phyloP scores from a whole-genome alignment of 2,888 invertebrate species.

The Idaea aversata region DNA sequence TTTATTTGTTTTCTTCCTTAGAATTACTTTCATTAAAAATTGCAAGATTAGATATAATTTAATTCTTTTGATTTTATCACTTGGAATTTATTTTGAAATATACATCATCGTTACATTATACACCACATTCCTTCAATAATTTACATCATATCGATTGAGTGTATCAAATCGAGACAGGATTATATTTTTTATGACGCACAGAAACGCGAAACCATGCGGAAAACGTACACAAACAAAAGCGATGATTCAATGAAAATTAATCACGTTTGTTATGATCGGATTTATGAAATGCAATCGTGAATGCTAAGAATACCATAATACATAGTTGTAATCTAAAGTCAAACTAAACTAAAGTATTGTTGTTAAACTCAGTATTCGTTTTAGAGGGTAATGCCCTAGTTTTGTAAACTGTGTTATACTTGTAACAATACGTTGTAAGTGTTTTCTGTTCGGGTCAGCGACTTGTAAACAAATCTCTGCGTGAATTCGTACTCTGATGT shows the following conservation, averaged over 20 bases:
- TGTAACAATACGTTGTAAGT: constrained; percentile 67
- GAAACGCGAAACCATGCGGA: constrained; percentile 4
- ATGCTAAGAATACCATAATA: constrained; percentile 39
- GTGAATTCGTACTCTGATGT: constrained; percentile 37
- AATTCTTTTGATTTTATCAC: too few species aligned
- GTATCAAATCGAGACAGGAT: too few species aligned
- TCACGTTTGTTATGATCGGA: constrained; percentile 16
- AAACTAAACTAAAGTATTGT: constrained; percentile 59
- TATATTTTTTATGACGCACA: constrained; percentile 13
- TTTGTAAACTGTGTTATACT: constrained; percentile 62
- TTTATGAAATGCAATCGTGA: constrained; percentile 33
- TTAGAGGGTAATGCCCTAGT: constrained; percentile 73
- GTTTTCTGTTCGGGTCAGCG: constrained; percentile 65
- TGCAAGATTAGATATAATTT: too few species aligned
- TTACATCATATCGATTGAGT: too few species aligned
- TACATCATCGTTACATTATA: too few species aligned
- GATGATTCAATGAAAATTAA: constrained; percentile 19
- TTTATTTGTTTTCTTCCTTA: too few species aligned
- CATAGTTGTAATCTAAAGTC: constrained; percentile 48
- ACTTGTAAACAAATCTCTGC: constrained; percentile 63
- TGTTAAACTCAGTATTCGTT: constrained; percentile 67
- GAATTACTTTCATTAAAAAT: too few species aligned
- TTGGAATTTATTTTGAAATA: too few species aligned
- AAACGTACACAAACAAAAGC: constrained; percentile 13
- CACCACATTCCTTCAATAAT: too few species aligned